Conservation (phyloP, 2,113 vertebrate genomes). For the Sinocyclocheilus maitianheensis region DNA sequence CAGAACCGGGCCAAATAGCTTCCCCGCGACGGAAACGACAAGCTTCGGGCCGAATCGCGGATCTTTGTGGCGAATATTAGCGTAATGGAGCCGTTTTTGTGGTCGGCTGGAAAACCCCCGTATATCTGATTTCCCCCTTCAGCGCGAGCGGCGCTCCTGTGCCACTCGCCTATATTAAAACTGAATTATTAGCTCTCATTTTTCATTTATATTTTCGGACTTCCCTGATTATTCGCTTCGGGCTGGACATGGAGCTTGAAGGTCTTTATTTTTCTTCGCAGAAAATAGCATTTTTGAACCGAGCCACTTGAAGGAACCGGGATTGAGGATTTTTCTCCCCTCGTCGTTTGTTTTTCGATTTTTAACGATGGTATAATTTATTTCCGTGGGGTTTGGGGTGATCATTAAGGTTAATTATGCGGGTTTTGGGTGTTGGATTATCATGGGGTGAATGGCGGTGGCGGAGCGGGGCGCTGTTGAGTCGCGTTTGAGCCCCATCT, state of each 20-base stretch:
- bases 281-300: constrained; percentile 71
- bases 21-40: constrained; percentile 63
- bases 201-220: constrained; percentile 60
- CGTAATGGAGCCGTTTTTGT: constrained; percentile 68
- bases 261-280: constrained; percentile 67
- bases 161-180: constrained; percentile 37
- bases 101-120: constrained; percentile 72
- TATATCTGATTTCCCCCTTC: constrained; percentile 83
- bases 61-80: constrained; percentile 66
- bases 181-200: background rate
- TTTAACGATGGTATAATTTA: constrained; percentile 70
- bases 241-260: constrained; percentile 67
- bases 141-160: constrained; percentile 76
- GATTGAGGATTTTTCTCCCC: constrained; percentile 47
- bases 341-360: constrained; percentile 63
- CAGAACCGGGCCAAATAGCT: constrained; percentile 74
- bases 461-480: constrained; percentile 88
- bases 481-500: constrained; percentile 75
- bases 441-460: constrained; percentile 83
- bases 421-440: constrained; percentile 82
- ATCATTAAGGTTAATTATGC: constrained; percentile 77
- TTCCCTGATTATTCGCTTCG: constrained; percentile 70
- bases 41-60: constrained; percentile 58
- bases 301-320: constrained; percentile 63
- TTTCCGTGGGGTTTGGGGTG: constrained; percentile 58